These are phyloP conservation scores for Pseudococcus longispinus DNA, from an alignment of 2,888 invertebrate genomes.

Conservation along the genomic window DNA sequence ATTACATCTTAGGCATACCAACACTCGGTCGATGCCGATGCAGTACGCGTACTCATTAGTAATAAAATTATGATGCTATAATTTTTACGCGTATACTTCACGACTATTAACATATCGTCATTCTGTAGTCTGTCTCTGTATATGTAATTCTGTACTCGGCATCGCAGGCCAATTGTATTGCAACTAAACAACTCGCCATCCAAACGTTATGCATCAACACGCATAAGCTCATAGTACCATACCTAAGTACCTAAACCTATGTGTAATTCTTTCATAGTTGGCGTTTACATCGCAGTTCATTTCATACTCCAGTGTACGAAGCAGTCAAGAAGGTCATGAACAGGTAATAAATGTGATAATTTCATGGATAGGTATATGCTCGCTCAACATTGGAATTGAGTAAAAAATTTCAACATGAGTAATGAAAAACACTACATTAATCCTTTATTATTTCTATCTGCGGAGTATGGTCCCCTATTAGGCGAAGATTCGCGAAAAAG, in stretches of 20 bases:
- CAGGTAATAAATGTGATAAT: too few relatives aligned
- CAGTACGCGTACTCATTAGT: background rate
- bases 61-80: conserved; percentile 8
- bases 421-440: too few relatives aligned
- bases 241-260: too few relatives aligned
- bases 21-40: background rate
- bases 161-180: background rate
- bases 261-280: background rate
- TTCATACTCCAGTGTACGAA: background rate
- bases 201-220: background rate
- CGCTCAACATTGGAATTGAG: too few relatives aligned
- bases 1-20: background rate
- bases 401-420: too few relatives aligned
- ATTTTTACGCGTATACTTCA: background rate
- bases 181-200: background rate
- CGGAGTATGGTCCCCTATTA: too few relatives aligned
- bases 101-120: conserved; percentile 26
- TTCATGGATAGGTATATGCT: too few relatives aligned
- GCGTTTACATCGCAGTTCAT: background rate
- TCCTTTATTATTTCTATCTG: too few relatives aligned
- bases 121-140: background rate
- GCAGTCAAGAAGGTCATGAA: too few relatives aligned
- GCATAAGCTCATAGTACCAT: background rate
- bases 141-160: background rate
- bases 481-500: too few relatives aligned